Evolutionary conservation across 2,797 vertebrate species (phyloP).

Genomic region (Philypnodon macrostomus): DNA sequence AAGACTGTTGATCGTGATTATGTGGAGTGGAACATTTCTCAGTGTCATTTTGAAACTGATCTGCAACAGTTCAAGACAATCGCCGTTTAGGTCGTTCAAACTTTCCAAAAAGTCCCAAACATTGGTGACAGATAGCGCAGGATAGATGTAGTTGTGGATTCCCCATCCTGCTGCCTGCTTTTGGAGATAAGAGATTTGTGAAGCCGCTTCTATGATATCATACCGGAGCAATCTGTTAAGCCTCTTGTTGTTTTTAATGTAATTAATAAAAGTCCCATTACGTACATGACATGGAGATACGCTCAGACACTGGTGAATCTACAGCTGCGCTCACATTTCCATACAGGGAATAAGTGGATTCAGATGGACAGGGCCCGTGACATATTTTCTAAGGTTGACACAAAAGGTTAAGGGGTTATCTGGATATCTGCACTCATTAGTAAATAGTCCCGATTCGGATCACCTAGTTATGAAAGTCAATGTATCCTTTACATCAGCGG

Average conservation of each 20-base stretch:
- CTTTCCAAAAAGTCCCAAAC: conserved; percentile 40
- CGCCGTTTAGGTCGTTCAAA: conserved; percentile 39
- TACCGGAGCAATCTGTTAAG: conserved; percentile 71
- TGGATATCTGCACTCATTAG: background rate
- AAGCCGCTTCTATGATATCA: conserved; percentile 58
- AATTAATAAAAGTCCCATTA: conserved; percentile 68
- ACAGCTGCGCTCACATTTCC: conserved; percentile 10
- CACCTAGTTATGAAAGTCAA: background rate
- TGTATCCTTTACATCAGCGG: background rate
- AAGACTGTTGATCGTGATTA: too few relatives aligned
- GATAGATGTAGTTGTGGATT: conserved; percentile 24
- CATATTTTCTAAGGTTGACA: conserved; percentile 3
- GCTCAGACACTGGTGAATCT: conserved; percentile 28
- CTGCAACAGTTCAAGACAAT: too few relatives aligned
- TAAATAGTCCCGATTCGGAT: conserved; percentile 4
- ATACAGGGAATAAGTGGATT: conserved; percentile 26
- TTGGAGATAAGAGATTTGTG: conserved; percentile 60
- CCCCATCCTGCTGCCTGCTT: conserved; percentile 27
- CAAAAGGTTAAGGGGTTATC: conserved; percentile 13
- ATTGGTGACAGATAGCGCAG: conserved; percentile 29
- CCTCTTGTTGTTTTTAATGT: conserved; percentile 73
- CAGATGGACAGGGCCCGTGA: conserved; percentile 38
- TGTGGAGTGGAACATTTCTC: too few relatives aligned
- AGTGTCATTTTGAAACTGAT: too few relatives aligned
- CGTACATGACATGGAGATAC: conserved; percentile 27